Evolutionary conservation across 2,113 vertebrate genomes (phyloP).

Genomic region (Protobothrops mucrosquamatus): DNA sequence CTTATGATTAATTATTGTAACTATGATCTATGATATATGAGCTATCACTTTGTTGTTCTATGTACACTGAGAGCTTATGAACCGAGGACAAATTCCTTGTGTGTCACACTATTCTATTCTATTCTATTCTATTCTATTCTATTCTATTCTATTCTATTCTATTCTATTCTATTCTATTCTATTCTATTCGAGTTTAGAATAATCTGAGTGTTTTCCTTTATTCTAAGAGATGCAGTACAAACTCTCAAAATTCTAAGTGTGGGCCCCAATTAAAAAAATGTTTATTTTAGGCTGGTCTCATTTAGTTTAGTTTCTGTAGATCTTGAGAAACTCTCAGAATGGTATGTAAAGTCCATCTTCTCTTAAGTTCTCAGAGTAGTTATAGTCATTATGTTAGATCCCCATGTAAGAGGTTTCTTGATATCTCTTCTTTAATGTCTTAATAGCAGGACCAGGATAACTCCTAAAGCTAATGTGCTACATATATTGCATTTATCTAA

Average conservation of each 20-base stretch:
- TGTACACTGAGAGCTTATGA: neutral
- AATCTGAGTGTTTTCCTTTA: neutral
- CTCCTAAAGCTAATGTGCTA: neutral
- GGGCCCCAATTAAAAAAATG: neutral
- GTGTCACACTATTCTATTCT: neutral
- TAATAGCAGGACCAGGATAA: neutral
- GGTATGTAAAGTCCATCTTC: neutral
- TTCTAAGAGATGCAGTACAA: neutral
- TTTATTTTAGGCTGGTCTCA: neutral
- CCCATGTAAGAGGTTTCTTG: neutral
- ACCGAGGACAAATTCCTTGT: neutral
- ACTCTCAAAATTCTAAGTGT: neutral
- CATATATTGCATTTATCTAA: neutral
- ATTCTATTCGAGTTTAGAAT: neutral
- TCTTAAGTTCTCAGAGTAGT: neutral
- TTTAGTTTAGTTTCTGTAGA: neutral
- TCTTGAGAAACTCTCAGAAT: neutral
- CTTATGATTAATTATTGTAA: neutral
- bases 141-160: neutral
- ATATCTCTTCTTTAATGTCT: neutral
- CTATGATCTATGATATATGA: neutral
- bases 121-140: neutral
- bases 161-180: neutral
- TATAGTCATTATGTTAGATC: neutral
- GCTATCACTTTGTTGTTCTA: neutral